Conservation (phyloP, 2,113 vertebrate species). For the Takifugu bimaculatus region DNA sequence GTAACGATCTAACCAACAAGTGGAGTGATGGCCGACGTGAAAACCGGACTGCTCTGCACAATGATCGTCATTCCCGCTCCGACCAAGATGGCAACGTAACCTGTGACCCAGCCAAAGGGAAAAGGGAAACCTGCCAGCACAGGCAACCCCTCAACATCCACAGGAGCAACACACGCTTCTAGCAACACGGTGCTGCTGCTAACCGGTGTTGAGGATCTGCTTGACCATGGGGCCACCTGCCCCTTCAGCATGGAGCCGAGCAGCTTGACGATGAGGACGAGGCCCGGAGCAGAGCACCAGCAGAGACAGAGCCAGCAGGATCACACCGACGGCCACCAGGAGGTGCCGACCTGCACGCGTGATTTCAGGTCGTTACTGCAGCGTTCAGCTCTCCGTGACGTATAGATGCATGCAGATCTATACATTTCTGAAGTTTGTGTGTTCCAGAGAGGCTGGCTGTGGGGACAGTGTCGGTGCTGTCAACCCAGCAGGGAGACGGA, state of each 20-base stretch:
- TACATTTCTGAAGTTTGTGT: no score
- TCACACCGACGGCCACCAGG: slow-evolving; percentile 78
- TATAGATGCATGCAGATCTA: no score
- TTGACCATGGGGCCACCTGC: slow-evolving; percentile 89
- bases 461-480: no score
- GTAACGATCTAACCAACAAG: slow-evolving; percentile 83
- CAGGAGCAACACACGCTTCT: no score
- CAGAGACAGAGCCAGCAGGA: slow-evolving; percentile 83
- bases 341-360: no score
- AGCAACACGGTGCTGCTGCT: not conserved
- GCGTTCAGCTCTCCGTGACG: no score
- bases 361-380: no score
- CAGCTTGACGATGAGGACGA: slow-evolving; percentile 88
- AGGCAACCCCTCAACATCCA: not conserved
- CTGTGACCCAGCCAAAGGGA: slow-evolving; percentile 89
- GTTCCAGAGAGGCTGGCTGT: no score
- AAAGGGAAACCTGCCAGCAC: slow-evolving; percentile 86
- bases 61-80: slow-evolving; percentile 95
- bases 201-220: slow-evolving; percentile 90
- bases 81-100: slow-evolving; percentile 89
- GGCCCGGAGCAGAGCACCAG: slow-evolving; percentile 84
- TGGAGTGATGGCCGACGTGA: slow-evolving; percentile 92
- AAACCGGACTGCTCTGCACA: slow-evolving; percentile 97
- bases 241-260: slow-evolving; percentile 92
- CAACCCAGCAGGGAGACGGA: slow-evolving; percentile 62